Conservation (phyloP, 2,113 vertebrate genomes). For the Rhagologus leucostigma region DNA sequence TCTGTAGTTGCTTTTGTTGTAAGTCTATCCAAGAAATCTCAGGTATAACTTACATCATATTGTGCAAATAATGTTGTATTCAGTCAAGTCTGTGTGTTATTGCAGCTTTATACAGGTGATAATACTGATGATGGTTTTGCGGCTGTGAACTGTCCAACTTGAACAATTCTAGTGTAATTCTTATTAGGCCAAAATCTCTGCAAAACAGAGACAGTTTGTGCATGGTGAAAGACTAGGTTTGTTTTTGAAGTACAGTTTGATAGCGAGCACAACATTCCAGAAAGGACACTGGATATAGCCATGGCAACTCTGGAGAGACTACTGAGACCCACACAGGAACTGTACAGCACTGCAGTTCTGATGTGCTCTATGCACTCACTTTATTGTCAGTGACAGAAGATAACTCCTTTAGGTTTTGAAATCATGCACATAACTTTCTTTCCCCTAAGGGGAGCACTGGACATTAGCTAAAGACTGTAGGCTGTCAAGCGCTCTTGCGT, state of each 20-base stretch:
- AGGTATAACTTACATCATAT: not conserved
- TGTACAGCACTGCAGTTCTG: not conserved
- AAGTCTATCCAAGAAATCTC: not conserved
- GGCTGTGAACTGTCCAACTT: not conserved
- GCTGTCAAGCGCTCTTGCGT: not conserved
- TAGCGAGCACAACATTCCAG: not conserved
- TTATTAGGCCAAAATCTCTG: not conserved
- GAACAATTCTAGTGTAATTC: not conserved
- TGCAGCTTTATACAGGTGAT: not conserved
- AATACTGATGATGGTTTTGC: not conserved
- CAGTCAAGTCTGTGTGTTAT: not conserved
- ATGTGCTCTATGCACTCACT: not conserved
- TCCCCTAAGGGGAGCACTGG: not conserved
- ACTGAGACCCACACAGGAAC: accelerated
- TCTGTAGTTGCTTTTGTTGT: not conserved
- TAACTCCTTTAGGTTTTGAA: not conserved
- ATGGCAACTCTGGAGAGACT: not conserved
- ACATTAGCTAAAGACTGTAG: not conserved
- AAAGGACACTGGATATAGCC: not conserved
- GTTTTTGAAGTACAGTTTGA: not conserved
- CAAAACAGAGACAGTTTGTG: not conserved
- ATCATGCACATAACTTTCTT: not conserved
- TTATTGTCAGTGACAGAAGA: not conserved
- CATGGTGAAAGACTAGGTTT: not conserved
- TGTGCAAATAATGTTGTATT: not conserved